phyloP scores from a whole-genome alignment of 1,140 invertebrate species.

The Sesamia nonagrioides region DNA sequence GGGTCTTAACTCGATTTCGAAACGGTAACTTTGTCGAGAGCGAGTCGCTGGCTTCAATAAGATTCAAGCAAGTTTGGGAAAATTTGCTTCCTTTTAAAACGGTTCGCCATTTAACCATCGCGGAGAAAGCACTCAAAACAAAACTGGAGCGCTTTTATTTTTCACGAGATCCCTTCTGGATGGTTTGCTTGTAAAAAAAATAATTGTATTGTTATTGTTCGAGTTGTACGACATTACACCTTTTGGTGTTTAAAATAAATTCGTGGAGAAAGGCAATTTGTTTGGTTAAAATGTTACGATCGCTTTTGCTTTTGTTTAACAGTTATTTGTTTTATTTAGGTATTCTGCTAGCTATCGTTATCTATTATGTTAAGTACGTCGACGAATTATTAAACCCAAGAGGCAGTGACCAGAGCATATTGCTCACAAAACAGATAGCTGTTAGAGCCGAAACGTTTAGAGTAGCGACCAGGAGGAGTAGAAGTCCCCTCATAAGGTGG shows the following conservation, averaged over 20 bases:
- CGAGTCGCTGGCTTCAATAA: slow-evolving; percentile 75
- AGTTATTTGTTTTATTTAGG: slow-evolving; percentile 4
- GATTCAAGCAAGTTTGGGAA: slow-evolving; percentile 73
- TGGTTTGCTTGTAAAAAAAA: slow-evolving; percentile 41
- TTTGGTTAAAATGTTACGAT: slow-evolving; percentile 15
- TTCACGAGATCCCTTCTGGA: slow-evolving; percentile 36
- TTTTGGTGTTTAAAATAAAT: slow-evolving; percentile 43
- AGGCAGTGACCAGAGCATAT: too few species aligned
- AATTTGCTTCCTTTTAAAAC: slow-evolving; percentile 71
- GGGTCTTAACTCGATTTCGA: slow-evolving; percentile 79
- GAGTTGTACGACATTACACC: slow-evolving; percentile 43
- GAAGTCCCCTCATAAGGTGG: too few species aligned
- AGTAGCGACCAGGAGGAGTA: too few species aligned
- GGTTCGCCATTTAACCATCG: slow-evolving; percentile 58
- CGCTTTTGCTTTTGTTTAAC: neutral
- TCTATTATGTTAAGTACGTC: neutral
- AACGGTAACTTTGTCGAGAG: slow-evolving; percentile 75
- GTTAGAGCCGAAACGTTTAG: too few species aligned
- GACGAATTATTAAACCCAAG: neutral
- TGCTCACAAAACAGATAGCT: too few species aligned
- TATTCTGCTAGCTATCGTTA: neutral
- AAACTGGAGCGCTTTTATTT: slow-evolving; percentile 51
- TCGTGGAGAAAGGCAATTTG: slow-evolving; percentile 15
- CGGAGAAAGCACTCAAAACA: slow-evolving; percentile 51
- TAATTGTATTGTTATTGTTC: slow-evolving; percentile 49